phyloP scores from a whole-genome alignment of 2,888 invertebrate genomes.

The Hypomecis atomaria region DNA sequence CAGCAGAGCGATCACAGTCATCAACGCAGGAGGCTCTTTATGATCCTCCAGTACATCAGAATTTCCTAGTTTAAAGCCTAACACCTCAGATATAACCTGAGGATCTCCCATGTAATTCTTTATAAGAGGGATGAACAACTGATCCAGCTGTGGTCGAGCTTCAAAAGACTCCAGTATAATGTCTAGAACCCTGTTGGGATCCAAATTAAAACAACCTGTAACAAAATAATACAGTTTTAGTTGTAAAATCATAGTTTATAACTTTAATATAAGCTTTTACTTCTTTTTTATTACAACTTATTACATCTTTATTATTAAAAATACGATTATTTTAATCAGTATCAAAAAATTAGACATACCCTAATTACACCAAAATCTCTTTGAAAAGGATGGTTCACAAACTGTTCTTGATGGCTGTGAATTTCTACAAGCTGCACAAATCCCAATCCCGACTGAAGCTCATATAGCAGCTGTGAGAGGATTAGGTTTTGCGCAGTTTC shows the following conservation, averaged over 20 bases:
- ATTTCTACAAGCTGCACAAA: too few relatives aligned
- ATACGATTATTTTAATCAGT: too few relatives aligned
- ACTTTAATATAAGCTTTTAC: too few relatives aligned
- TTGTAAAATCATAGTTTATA: background rate
- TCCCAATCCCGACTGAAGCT: too few relatives aligned
- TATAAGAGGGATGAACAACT: constrained; percentile 92
- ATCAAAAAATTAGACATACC: too few relatives aligned
- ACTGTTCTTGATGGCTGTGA: too few relatives aligned
- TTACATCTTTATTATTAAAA: too few relatives aligned
- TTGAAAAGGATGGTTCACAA: too few relatives aligned
- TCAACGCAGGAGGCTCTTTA: constrained; percentile 92
- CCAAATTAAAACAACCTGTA: constrained; percentile 98
- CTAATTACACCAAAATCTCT: too few relatives aligned
- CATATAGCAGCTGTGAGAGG: too few relatives aligned
- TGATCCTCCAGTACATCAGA: constrained; percentile 84
- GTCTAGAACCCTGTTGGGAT: constrained; percentile 98
- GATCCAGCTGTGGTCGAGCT: constrained; percentile 90
- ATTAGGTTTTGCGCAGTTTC: too few relatives aligned
- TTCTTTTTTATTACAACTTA: too few relatives aligned
- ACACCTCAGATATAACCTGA: constrained; percentile 93
- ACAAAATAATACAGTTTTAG: constrained; percentile 38
- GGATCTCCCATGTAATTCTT: constrained; percentile 94
- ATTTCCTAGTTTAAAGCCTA: constrained; percentile 96
- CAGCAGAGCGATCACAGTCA: constrained; percentile 94
- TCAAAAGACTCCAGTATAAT: constrained; percentile 98